Conservation (phyloP, 2,797 vertebrate genomes). For the Lateolabrax maculatus region DNA sequence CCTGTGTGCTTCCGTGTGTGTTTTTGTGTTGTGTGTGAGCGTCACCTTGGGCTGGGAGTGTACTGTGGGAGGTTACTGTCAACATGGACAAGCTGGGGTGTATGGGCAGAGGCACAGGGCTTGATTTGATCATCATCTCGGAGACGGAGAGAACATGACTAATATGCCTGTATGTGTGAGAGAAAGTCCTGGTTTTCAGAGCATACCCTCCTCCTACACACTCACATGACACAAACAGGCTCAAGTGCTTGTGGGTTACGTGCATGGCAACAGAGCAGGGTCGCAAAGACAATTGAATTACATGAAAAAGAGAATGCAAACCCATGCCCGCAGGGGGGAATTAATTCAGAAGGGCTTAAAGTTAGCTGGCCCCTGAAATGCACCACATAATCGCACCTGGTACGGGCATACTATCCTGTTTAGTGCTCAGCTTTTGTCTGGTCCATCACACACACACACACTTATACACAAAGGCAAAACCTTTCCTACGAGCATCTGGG, state of each 20-base stretch:
- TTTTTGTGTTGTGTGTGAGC: slow-evolving; percentile 41
- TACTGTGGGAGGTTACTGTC: slow-evolving; percentile 84
- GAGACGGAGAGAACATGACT: slow-evolving; percentile 78
- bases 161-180: slow-evolving; percentile 61
- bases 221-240: slow-evolving; percentile 8
- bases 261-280: slow-evolving; percentile 2
- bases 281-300: slow-evolving; percentile 43
- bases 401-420: slow-evolving; percentile 19
- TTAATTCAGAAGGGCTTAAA: slow-evolving; percentile 36
- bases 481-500: slow-evolving; percentile 82
- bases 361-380: slow-evolving; percentile 27
- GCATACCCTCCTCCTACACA: slow-evolving; percentile 43
- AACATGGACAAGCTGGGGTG: slow-evolving; percentile 79
- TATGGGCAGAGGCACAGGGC: slow-evolving; percentile 66
- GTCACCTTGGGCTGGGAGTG: slow-evolving; percentile 79
- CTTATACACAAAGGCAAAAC: slow-evolving; percentile 44
- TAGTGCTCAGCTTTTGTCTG: slow-evolving; percentile 34
- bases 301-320: slow-evolving; percentile 14
- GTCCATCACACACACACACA: slow-evolving; percentile 17
- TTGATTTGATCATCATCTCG: slow-evolving; percentile 78
- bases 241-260: slow-evolving; percentile 8
- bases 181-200: slow-evolving; percentile 63
- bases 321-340: background rate
- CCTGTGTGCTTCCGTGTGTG: slow-evolving; percentile 16
- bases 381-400: slow-evolving; percentile 48